These are phyloP conservation scores for Steromphala cineraria DNA, from an alignment of 2,888 invertebrate genomes.

Conservation along the genomic window DNA sequence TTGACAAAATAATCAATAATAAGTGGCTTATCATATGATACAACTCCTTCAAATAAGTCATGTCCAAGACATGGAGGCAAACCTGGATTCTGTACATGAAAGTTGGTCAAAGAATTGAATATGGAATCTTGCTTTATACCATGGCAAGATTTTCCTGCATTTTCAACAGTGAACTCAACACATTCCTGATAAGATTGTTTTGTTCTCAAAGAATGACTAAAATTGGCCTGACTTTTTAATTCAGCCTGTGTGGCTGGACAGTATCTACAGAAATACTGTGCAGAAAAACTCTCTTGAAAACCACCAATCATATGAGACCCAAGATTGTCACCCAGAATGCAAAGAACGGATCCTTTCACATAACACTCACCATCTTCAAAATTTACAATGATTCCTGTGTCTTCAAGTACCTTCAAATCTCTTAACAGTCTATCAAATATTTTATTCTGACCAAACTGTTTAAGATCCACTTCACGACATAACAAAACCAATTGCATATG, in stretches of 20 bases:
- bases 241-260: slow-evolving; percentile 24
- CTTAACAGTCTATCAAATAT: neutral
- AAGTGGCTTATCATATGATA: slow-evolving; percentile 31
- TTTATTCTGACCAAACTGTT: slow-evolving; percentile 17
- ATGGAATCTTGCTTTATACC: slow-evolving; percentile 24
- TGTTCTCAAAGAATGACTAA: neutral
- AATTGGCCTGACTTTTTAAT: neutral
- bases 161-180: neutral
- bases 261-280: slow-evolving; percentile 31
- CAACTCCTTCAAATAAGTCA: slow-evolving; percentile 34
- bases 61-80: slow-evolving; percentile 30
- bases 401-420: slow-evolving; percentile 28
- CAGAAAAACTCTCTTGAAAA: slow-evolving; percentile 28
- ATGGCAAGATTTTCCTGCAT: neutral
- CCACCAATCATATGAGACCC: slow-evolving; percentile 33
- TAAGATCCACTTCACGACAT: slow-evolving; percentile 30
- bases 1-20: slow-evolving; percentile 29
- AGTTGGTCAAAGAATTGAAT: slow-evolving; percentile 27
- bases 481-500: slow-evolving; percentile 37
- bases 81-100: slow-evolving; percentile 34
- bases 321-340: slow-evolving; percentile 25
- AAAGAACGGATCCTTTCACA: slow-evolving; percentile 22
- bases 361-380: neutral
- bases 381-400: neutral
- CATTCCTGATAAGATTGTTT: neutral